These are phyloP conservation scores for cattle (Bos taurus) DNA, from an alignment of 2,113 vertebrate genomes.

Conservation along the genomic window ARS-UCD2.0 NC_037337.1:21974501-21975000, in stretches of 20 bases:
- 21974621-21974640: background rate
- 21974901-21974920: conserved; percentile 50
- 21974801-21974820: conserved; percentile 73
- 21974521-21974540: conserved; percentile 33
- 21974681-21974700: background rate
- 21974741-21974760: background rate
- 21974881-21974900: conserved; percentile 23
- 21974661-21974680: background rate
- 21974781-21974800: background rate
- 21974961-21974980: conserved; percentile 13
- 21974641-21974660: background rate
- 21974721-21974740: background rate
- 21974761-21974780: background rate
- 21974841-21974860: conserved; percentile 67
- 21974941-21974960: background rate
- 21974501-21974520: conserved; percentile 12
- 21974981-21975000: background rate
- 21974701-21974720: no score
- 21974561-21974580: background rate
- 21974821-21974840: conserved; percentile 65
- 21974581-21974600: background rate
- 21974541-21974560: background rate
- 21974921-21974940: conserved; percentile 13
- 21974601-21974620: background rate
- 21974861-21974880: conserved; percentile 60